Percentiles rank a stretch among this genome's conserved stretches.
phyloP scores from a whole-genome alignment of 2,113 vertebrate species.

The Odocoileus virginianus region DNA sequence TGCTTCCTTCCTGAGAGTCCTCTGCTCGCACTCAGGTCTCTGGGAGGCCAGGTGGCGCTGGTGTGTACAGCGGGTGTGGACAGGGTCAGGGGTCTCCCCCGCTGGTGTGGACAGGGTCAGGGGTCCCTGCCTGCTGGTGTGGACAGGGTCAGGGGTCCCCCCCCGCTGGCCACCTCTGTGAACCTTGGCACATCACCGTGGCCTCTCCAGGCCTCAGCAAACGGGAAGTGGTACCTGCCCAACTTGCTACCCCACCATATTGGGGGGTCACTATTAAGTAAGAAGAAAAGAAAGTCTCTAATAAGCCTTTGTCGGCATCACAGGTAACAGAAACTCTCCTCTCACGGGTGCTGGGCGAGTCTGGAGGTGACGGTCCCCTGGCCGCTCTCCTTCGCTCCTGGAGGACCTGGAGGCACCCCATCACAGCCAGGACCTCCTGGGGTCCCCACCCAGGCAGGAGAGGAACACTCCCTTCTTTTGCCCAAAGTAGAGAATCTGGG shows the following conservation, averaged over 20 bases:
- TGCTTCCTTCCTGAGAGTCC: neutral
- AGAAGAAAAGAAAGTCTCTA: neutral
- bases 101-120: too few relatives aligned
- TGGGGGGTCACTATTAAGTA: neutral
- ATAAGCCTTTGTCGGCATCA: neutral
- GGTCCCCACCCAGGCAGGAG: neutral
- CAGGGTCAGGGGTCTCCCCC: neutral
- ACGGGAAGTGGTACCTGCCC: neutral
- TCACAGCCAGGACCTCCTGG: neutral
- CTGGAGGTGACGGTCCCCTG: neutral
- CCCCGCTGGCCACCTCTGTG: neutral
- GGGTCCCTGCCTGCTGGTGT: too few relatives aligned
- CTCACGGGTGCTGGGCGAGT: neutral
- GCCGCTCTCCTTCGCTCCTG: neutral
- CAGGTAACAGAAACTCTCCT: too few relatives aligned
- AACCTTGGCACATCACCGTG: neutral
- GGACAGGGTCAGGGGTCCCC: too few relatives aligned
- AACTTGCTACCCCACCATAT: rapidly evolving
- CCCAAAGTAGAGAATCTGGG: neutral
- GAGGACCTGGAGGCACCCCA: neutral
- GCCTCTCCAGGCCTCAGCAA: neutral
- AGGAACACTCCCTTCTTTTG: neutral
- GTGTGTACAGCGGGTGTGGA: neutral
- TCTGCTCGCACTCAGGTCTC: neutral
- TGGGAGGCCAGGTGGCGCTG: neutral